phyloP scores from a whole-genome alignment of 2,797 vertebrate genomes.

The Myioborus melanocephalus region DNA sequence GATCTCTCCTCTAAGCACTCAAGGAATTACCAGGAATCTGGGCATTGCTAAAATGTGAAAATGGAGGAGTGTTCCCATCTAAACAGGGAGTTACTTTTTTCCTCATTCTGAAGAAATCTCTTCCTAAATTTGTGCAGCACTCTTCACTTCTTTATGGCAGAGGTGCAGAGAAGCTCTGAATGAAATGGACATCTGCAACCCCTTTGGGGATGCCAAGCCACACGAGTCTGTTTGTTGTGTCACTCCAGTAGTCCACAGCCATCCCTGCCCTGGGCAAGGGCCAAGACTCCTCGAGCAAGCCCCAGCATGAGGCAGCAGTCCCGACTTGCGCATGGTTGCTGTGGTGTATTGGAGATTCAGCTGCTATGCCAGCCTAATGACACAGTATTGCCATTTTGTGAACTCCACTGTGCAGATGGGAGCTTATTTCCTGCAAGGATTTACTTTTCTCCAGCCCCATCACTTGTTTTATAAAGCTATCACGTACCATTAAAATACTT shows the following conservation, averaged over 20 bases:
- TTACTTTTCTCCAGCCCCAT: background rate
- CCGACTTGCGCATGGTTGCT: background rate
- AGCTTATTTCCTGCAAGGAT: conserved; percentile 27
- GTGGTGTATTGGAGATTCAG: background rate
- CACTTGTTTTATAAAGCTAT: background rate
- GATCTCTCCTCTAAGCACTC: accelerated
- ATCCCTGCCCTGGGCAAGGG: accelerated
- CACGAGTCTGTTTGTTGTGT: accelerated
- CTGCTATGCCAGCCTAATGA: background rate
- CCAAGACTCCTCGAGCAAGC: background rate
- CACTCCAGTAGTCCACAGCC: accelerated
- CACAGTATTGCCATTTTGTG: conserved; percentile 15
- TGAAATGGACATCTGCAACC: accelerated
- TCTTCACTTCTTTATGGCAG: accelerated
- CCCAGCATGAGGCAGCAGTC: background rate
- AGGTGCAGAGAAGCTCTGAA: background rate
- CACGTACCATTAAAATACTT: conserved; percentile 24
- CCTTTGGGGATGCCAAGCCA: accelerated
- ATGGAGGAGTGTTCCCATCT: background rate
- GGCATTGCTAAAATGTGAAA: background rate
- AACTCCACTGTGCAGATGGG: background rate
- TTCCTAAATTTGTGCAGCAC: background rate
- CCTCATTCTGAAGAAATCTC: background rate
- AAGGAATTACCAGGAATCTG: background rate
- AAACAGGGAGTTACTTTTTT: accelerated